Base-by-base conservation (phyloP, 2,797 vertebrate species). In the Cetoscarus ocellatus region DNA sequence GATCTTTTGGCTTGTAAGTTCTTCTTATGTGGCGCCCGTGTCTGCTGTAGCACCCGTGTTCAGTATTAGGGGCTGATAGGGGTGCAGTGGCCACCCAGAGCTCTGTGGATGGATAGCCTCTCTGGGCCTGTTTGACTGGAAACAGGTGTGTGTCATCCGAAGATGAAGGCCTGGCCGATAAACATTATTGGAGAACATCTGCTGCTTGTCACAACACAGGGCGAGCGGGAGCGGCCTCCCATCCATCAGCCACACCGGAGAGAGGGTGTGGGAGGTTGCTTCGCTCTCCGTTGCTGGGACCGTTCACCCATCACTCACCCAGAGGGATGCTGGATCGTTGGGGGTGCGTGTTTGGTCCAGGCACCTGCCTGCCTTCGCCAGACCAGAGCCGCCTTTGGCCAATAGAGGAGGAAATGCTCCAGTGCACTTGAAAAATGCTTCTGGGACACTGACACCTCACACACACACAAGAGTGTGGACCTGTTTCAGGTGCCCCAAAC, bases 101-200 rank as follows among this genome's bases (percentile, higher is more conserved):
- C 69, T 85, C 57, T 0, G 42, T 71, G 89, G 84, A 93, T 92
- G 85, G 81, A 94, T 93, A 85, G 88, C 72, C 85, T 91, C 78
- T 79, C 50, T 69, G 85, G 74, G 86, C 78, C 86, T 90, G 88
- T 93, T 93, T 91, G 92, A 94, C 92, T 93, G 86, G 88, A 94
- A 95, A 95, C 94, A 94, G 94, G 93, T 95, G 94, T 92, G 92
- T 92, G 92, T 91, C 92, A 88, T 94, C 93, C 61, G 74, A 88
- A 87, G 93, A 93, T 92, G 92, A 93, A 93, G 93, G 93, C 84
- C 78, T 8, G 77, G 79, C 88, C 83, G 89, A 94, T 95, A 95
- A 95, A 95, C 94, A 94, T 95, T 95, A 94, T 95, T 93, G 92
- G 88, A 92, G 93, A 95, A 95, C 94, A 95, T 95, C 94, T 95